Conservation (phyloP, 2,797 vertebrate genomes). For the Fringilla coelebs region DNA sequence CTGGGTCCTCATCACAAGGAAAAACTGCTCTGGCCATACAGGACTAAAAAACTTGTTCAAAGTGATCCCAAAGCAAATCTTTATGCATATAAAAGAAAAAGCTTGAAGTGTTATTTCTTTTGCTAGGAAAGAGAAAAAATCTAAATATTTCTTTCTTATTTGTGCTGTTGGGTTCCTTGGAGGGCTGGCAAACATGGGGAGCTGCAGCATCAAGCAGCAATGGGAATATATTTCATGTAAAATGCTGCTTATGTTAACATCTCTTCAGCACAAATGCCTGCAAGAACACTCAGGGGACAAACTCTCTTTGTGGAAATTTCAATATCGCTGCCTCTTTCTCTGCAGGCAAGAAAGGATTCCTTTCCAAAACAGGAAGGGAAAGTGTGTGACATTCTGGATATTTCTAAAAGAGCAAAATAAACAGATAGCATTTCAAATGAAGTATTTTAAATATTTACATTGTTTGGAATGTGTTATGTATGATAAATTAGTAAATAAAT, state of each 20-base stretch:
- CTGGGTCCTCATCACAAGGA: background rate
- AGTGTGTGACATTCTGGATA: background rate
- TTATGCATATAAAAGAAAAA: background rate
- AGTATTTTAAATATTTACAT: slow-evolving; percentile 10
- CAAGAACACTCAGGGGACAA: slow-evolving; percentile 54
- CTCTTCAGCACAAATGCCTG: slow-evolving; percentile 55
- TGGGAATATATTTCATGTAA: slow-evolving; percentile 33
- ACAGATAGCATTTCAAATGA: background rate
- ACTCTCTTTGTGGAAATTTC: slow-evolving; percentile 43
- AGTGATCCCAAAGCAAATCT: background rate
- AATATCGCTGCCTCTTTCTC: background rate
- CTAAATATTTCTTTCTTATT: slow-evolving; percentile 9
- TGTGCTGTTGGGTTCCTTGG: background rate
- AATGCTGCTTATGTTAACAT: slow-evolving; percentile 46
- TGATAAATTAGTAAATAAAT: background rate
- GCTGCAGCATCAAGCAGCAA: background rate
- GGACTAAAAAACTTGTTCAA: background rate
- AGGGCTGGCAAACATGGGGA: background rate
- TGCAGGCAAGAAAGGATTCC: slow-evolving; percentile 30
- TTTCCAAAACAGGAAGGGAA: background rate
- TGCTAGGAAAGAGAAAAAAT: background rate
- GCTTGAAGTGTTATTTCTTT: background rate
- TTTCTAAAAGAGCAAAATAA: slow-evolving; percentile 40
- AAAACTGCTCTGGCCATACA: background rate
- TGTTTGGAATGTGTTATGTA: background rate